Evolutionary conservation across 2,888 invertebrate genomes (phyloP), one percentile per base, ranked within the genome.

Genomic region (Parnassius apollo): DNA sequence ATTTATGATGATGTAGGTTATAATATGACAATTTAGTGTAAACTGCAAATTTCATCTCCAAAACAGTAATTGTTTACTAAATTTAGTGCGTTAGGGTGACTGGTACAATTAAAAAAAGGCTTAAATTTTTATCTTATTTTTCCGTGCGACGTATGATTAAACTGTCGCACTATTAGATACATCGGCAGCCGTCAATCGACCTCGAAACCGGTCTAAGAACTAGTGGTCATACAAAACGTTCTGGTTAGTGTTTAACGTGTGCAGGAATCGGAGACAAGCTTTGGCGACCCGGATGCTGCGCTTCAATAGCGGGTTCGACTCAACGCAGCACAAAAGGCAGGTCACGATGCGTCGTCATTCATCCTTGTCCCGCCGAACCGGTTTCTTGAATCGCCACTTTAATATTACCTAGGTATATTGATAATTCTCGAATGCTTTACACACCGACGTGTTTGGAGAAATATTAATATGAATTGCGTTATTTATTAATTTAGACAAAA

Each of bases 321-420:
- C 77, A 73, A 76, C 71, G 70, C 67, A 67, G 69, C 71, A 73
- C 68, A 69, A 71, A 68, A 75, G 76, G 69, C 79, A 74, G 76
- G 81, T 80, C 84, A 81, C 81, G 78, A 80, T 66, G 59, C 61
- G 71, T 69, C 69, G 69, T 68, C 68, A 73, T 75, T 74, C 72
- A 73, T 75, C 75, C 72, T 75, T 76, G 63, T 68, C 65, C 51
- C 59, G 62, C 53, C 51, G 48, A 56, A 56, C 63, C 51, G 52
- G 63, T 59, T 59, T 63, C 51, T 49, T 46, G 18, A 49, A 54
- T 60, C 35, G 11, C 22, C 9, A 57, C 53, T 42, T 55, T 59
- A 50, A 54, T 59, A 54, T 62, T 59, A 50, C 35, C 42, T 35
- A 35, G 35, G 35, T 42, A 52, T 59, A 59, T 52, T 57, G 35